These are phyloP conservation scores for Montipora capitata DNA, from an alignment of 92 coral and sea anemone genomes.

Conservation along the genomic window DNA sequence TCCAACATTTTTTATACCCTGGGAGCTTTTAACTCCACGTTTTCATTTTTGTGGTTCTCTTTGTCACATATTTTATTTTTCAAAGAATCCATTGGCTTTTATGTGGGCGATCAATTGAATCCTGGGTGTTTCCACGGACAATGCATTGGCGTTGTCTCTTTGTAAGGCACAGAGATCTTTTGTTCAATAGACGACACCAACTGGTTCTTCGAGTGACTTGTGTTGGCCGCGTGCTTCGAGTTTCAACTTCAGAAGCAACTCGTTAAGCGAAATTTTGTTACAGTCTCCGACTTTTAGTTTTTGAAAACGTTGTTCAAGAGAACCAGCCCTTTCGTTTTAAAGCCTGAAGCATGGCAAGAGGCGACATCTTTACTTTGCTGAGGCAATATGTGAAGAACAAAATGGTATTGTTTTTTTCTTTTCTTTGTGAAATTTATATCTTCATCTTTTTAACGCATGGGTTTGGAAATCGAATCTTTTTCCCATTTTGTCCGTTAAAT, in stretches of 20 bases:
- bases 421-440: background rate
- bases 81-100: background rate
- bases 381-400: slow-evolving; percentile 53
- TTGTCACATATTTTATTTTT: background rate
- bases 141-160: slow-evolving; percentile 10
- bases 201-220: background rate
- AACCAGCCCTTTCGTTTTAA: background rate
- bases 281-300: no score
- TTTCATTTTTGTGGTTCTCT: background rate
- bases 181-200: slow-evolving; percentile 15
- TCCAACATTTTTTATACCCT: background rate
- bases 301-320: no score
- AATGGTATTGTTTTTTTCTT: slow-evolving; percentile 49
- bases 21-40: background rate
- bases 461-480: background rate
- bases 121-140: slow-evolving; percentile 1
- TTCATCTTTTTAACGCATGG: background rate
- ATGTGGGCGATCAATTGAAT: background rate
- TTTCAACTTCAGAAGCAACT: background rate
- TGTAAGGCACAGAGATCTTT: background rate
- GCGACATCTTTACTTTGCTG: slow-evolving; percentile 62
- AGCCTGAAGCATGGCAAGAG: slow-evolving; percentile 48
- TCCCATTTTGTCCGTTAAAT: background rate
- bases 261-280: background rate
- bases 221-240: background rate